Conservation (phyloP, 1,140 invertebrate genomes). For the Thereuonema tuberculata region DNA sequence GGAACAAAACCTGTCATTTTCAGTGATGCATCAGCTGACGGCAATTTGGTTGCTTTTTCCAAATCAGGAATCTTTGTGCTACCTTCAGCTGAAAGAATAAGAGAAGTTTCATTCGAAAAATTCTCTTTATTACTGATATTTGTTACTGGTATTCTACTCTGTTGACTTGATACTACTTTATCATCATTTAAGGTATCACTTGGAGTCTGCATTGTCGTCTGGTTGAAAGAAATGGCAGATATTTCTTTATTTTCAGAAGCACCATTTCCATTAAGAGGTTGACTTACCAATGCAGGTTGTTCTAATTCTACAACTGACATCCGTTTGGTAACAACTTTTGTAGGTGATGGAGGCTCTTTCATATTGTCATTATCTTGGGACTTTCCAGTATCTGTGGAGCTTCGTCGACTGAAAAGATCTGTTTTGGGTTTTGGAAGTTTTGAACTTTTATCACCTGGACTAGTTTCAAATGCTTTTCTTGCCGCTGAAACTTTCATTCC, state of each 20-base stretch:
- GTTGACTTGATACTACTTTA: no score
- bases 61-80: background rate
- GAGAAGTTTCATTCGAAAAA: background rate
- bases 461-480: conserved; percentile 22
- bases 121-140: background rate
- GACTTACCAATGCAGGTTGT: background rate
- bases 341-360: background rate
- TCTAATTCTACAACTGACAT: background rate
- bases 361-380: background rate
- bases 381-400: background rate
- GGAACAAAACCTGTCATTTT: background rate
- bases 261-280: background rate
- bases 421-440: no score
- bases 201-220: background rate
- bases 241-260: background rate
- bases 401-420: no score
- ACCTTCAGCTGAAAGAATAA: background rate
- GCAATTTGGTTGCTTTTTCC: background rate
- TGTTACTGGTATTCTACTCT: background rate
- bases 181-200: background rate
- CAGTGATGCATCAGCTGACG: background rate
- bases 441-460: background rate
- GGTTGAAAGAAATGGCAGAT: background rate
- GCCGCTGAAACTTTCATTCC: conserved; percentile 23
- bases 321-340: background rate